These are phyloP conservation scores for Coreoperca whiteheadi DNA, from an alignment of 2,113 vertebrate species.

Conservation along the genomic window DNA sequence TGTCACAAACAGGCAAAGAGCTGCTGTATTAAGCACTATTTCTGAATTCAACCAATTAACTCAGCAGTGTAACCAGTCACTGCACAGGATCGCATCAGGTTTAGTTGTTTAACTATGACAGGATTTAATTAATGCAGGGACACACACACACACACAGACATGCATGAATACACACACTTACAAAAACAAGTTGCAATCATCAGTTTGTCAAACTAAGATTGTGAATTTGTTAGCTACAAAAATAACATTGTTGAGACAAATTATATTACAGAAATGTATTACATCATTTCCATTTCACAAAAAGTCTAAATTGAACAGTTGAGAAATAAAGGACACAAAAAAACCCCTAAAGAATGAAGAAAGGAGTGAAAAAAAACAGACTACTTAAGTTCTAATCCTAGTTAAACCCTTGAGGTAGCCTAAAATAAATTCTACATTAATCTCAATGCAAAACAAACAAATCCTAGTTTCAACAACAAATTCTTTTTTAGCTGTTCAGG, in stretches of 20 bases:
- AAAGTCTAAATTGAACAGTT: too few relatives aligned
- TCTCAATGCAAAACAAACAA: too few relatives aligned
- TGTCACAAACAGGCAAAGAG: neutral
- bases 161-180: neutral
- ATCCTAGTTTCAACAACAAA: too few relatives aligned
- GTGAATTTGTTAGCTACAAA: neutral
- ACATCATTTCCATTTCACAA: too few relatives aligned
- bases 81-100: neutral
- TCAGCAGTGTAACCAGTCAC: neutral
- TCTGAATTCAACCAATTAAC: neutral
- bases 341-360: neutral
- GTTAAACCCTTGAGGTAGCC: too few relatives aligned
- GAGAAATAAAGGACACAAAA: neutral
- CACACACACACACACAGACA: neutral
- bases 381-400: too few relatives aligned
- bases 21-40: neutral
- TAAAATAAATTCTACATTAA: too few relatives aligned
- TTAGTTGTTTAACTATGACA: neutral
- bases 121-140: neutral
- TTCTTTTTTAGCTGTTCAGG: too few relatives aligned
- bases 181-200: neutral
- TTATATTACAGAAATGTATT: neutral
- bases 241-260: neutral
- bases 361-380: too few relatives aligned
- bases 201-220: neutral